phyloP scores from a whole-genome alignment of 2,113 vertebrate genomes.

The Talpa occidentalis region DNA sequence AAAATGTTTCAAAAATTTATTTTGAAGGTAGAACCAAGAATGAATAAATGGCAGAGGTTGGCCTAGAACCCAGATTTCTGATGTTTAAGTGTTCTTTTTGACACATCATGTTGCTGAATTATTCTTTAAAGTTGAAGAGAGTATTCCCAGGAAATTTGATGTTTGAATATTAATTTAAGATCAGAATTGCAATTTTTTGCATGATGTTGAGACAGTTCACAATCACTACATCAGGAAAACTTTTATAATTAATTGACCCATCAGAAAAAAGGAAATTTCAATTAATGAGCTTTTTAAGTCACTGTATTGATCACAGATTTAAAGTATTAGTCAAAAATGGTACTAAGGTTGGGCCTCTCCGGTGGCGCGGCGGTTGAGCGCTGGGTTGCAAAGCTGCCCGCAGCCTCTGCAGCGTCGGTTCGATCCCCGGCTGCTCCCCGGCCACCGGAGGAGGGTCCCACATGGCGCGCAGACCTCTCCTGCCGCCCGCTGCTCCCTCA shows the following conservation, averaged over 20 bases:
- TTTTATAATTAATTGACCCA: background rate
- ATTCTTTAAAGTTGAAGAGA: background rate
- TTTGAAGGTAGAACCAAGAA: background rate
- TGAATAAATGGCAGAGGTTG: background rate
- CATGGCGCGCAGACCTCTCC: too few species aligned
- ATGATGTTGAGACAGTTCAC: background rate
- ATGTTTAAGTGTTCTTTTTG: background rate
- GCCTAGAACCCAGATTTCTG: background rate
- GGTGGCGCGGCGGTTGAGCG: too few species aligned
- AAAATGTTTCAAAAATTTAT: too few species aligned
- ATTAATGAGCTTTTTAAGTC: conserved; percentile 70
- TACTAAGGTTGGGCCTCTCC: background rate
- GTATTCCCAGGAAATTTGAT: background rate
- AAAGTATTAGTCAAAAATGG: background rate
- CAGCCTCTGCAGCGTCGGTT: too few species aligned
- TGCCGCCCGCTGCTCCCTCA: too few species aligned
- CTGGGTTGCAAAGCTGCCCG: too few species aligned
- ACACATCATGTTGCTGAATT: background rate
- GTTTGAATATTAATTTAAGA: conserved; percentile 37
- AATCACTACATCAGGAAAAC: background rate
- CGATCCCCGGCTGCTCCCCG: too few species aligned
- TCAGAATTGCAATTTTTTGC: background rate
- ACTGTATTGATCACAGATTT: background rate
- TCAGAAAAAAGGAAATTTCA: conserved; percentile 23
- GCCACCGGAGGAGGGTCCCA: too few species aligned